Conservation (phyloP, 37 sponge, comb jelly and placozoan species). For the Haliclona indistincta region DNA sequence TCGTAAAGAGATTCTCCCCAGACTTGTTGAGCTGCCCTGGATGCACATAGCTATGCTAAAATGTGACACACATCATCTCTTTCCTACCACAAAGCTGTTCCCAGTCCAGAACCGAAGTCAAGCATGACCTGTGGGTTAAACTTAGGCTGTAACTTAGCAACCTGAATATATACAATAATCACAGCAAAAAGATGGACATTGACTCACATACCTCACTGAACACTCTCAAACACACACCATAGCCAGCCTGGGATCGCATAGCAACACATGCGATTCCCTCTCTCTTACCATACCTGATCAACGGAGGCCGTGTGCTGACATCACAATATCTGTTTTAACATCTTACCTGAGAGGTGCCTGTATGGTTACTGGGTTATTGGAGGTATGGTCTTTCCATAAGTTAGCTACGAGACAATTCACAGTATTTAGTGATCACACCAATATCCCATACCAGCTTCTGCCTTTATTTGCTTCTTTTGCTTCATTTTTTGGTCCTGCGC, state of each 20-base stretch:
- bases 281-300: constrained; percentile 62
- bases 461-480: background rate
- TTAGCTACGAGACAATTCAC: too few relatives aligned
- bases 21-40: constrained; percentile 80
- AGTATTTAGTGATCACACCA: too few relatives aligned
- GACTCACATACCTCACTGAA: constrained; percentile 66
- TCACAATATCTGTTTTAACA: background rate
- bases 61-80: background rate
- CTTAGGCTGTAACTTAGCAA: constrained; percentile 44
- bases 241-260: constrained; percentile 66
- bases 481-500: constrained; percentile 2
- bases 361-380: background rate
- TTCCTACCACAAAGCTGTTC: constrained; percentile 86
- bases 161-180: constrained; percentile 41
- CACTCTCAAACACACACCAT: constrained; percentile 77
- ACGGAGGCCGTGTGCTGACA: background rate
- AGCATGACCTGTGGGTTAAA: constrained; percentile 80
- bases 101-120: constrained; percentile 96
- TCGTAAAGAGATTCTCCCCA: constrained; percentile 73
- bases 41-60: background rate
- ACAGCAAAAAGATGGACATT: background rate
- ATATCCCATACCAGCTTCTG: too few relatives aligned
- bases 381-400: background rate
- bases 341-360: too few relatives aligned
- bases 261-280: constrained; percentile 76